These are phyloP conservation scores for Schizopygopsis malacanthus DNA, from an alignment of 2,797 vertebrate genomes.

Conservation along the genomic window DNA sequence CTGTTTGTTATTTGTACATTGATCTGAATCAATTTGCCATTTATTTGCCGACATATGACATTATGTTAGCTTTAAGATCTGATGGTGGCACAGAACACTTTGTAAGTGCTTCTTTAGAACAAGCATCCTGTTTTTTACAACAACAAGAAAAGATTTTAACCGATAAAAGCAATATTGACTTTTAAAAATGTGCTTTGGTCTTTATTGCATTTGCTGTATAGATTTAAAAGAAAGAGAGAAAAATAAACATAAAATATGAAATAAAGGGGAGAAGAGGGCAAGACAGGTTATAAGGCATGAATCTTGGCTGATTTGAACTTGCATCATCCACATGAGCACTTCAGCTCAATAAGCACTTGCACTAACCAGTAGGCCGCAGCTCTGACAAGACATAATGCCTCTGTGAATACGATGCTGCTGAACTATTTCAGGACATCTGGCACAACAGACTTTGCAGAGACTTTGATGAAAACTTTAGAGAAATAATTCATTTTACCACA, in stretches of 20 bases:
- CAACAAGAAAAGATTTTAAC: neutral
- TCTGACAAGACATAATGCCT: neutral
- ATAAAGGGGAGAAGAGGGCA: neutral
- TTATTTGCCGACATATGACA: too few species aligned
- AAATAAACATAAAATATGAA: neutral
- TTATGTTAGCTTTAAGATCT: too few species aligned
- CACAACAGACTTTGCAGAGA: neutral
- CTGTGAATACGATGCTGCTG: neutral
- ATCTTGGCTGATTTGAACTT: neutral
- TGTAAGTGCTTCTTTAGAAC: neutral
- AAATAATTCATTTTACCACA: constrained; percentile 9
- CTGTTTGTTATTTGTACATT: neutral
- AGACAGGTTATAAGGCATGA: neutral
- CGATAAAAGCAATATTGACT: neutral
- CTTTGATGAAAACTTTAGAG: constrained; percentile 13
- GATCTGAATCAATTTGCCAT: neutral
- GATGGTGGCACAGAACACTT: neutral
- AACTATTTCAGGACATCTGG: neutral
- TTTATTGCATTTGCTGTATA: neutral
- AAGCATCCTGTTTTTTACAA: neutral
- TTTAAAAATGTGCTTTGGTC: neutral
- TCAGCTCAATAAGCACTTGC: neutral
- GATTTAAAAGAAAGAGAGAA: neutral
- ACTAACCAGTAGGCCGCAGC: neutral
- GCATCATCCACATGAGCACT: neutral